Evolutionary conservation across 2,797 vertebrate species (phyloP), one percentile per base, ranked within the genome.

Genomic region (Enoplosus armatus): DNA sequence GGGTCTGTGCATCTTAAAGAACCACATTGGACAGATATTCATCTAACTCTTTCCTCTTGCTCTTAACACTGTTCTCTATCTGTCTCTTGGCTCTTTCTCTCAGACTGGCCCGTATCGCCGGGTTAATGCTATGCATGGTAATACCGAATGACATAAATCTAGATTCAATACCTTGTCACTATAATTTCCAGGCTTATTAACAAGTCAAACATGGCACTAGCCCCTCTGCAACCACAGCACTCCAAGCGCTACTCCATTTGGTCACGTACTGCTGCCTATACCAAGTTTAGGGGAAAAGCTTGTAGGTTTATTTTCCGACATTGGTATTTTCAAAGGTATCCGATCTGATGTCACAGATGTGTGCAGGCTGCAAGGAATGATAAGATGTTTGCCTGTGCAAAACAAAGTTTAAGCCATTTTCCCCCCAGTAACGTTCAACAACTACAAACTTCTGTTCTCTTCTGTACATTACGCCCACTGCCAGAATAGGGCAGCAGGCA

Each of bases 1-100:
- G 45, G 70, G 84, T 63, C 75, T 76, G 79, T 80, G 83, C 87
- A 85, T 91, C 79, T 90, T 85, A 88, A 91, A 81, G 68, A 89
- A 76, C 20, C 79, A 81, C 79, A 77, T 65, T 48, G 72, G 65
- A 76, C 72, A 83, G 86, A 93, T 88, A 84, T 64, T 85, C 75
- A 86, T 88, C 90, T 88, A 80, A 35, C 79, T 86, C 72, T 82
- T 60, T 86, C 72, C 61, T 33, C 61, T 15, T 70, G 37, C 64
- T 83, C 67, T 64, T 72, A 54, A 62, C 66, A 29, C 58, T 18
- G 71, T 45, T 85, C 64, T 68, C 26, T 83, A 55, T 89, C 59
- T 79, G 60, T 77, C 67, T 77, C 59, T 47, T 50, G 56, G 54
- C 64, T 84, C 71, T 69, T 68, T 77, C 63, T 56, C 68, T 80